Evolutionary conservation across 1,140 invertebrate genomes (phyloP), one percentile per base, ranked within the genome.

Genomic region (Geopemphigus sp.): DNA sequence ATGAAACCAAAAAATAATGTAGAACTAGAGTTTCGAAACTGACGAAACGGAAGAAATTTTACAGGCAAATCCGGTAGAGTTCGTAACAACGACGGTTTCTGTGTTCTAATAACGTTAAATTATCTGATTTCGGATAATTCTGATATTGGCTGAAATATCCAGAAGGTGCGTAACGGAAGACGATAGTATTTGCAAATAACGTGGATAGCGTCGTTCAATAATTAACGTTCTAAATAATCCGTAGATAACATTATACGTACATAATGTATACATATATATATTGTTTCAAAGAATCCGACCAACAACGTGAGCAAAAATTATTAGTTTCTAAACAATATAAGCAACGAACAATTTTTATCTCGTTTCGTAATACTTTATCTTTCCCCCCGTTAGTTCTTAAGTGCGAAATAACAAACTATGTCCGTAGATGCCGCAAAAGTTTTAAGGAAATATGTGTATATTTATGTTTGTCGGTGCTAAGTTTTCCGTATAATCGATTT

Each of bases 331-430:
- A 45, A 39, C 8, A 47, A 47, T 24, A 19, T 68, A 45, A n/a
- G 17, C 2, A 50, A 5, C 47, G n/a, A 47, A n/a, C n/a, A 47
- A 68, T 39, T 68, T 68, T 68, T 68, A 68, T 68, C 64, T 68
- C 14, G 45, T 24, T 68, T 24, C 24, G 39, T 39, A 64, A 12
- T 15, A 1, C 2, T 5, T 39, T 68, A 47, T 17, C 15, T 68
- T 68, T 45, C 14, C 22, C 4, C 17, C 6, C 39, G 19, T 66
- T 15, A 45, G 19, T 66, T 47, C 11, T 32, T 47, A 22, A 24
- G 5, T 1, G 32, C 5, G 45, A 22, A 47, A 68, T 10, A 5
- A 45, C 45, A 68, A 68, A 24, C 15, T 0, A n/a, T 45, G n/a
- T 68, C 39, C 47, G 22, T 24, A 59, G 61, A 63, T 19, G 61